These are phyloP conservation scores for Mnemiopsis leidyi DNA, from an alignment of 37 sponge, comb jelly and placozoan species.

Conservation along the genomic window DNA sequence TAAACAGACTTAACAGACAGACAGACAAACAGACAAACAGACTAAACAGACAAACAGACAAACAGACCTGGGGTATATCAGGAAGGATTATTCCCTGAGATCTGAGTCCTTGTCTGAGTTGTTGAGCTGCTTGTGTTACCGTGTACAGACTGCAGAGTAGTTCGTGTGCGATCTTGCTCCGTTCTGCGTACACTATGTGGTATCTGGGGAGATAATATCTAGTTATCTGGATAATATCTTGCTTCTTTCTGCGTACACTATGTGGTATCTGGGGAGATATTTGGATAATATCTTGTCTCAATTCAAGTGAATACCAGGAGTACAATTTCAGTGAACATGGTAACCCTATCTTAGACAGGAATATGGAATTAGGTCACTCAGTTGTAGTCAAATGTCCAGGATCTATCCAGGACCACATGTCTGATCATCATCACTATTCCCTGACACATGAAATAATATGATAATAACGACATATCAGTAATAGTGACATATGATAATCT, in stretches of 20 bases:
- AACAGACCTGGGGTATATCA: constrained; percentile 25
- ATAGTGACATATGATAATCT: too few relatives aligned
- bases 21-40: not conserved
- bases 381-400: too few relatives aligned
- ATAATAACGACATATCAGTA: too few relatives aligned
- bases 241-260: not conserved
- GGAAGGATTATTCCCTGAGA: not conserved
- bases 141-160: constrained; percentile 38
- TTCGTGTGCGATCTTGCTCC: not conserved
- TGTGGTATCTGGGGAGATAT: constrained; percentile 13
- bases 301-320: not conserved
- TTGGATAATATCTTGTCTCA: not conserved
- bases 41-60: not conserved
- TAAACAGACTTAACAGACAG: too few relatives aligned
- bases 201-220: not conserved
- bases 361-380: too few relatives aligned
- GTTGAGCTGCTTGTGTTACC: not conserved
- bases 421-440: too few relatives aligned
- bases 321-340: not conserved
- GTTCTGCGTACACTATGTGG: constrained; percentile 20
- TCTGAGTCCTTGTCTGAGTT: constrained; percentile 11
- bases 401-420: too few relatives aligned
- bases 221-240: not conserved
- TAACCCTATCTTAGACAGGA: too few relatives aligned
- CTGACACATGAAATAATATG: too few relatives aligned